phyloP scores from a whole-genome alignment of 2,888 invertebrate genomes.

The Eupithecia subumbrata region DNA sequence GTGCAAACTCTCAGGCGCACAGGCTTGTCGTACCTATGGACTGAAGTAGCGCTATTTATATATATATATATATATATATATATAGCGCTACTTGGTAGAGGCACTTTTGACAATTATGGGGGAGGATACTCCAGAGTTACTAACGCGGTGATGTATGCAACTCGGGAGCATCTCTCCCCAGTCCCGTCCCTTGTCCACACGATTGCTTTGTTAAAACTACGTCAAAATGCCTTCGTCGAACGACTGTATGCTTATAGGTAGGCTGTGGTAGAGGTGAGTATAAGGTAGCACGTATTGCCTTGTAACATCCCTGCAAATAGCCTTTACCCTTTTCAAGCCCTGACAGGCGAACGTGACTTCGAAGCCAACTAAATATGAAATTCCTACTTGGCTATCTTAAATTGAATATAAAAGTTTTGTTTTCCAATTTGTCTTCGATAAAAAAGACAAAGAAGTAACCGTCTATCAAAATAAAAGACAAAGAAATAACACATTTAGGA shows the following conservation, averaged over 20 bases:
- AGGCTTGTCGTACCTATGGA: too few relatives aligned
- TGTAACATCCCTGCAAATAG: slow-evolving; percentile 30
- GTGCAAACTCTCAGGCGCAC: too few relatives aligned
- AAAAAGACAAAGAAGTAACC: neutral
- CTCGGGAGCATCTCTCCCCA: too few relatives aligned
- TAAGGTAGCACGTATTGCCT: slow-evolving; percentile 34
- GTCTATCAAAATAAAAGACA: neutral
- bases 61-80: too few relatives aligned
- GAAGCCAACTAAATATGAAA: slow-evolving; percentile 19
- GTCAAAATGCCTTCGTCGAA: too few relatives aligned
- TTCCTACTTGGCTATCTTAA: neutral
- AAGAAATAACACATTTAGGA: neutral
- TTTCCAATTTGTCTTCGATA: neutral
- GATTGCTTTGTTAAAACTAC: too few relatives aligned
- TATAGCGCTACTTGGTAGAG: too few relatives aligned
- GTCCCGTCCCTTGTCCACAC: too few relatives aligned
- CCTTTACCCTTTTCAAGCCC: slow-evolving; percentile 28
- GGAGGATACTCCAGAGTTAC: too few relatives aligned
- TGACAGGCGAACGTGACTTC: slow-evolving; percentile 33
- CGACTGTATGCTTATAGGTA: neutral
- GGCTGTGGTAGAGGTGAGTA: slow-evolving; percentile 10
- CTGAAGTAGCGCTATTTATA: too few relatives aligned
- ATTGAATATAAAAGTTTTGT: neutral
- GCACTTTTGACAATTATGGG: too few relatives aligned
- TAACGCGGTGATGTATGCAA: too few relatives aligned